phyloP scores from a whole-genome alignment of 2,113 vertebrate genomes.

The Falcunculus frontatus region DNA sequence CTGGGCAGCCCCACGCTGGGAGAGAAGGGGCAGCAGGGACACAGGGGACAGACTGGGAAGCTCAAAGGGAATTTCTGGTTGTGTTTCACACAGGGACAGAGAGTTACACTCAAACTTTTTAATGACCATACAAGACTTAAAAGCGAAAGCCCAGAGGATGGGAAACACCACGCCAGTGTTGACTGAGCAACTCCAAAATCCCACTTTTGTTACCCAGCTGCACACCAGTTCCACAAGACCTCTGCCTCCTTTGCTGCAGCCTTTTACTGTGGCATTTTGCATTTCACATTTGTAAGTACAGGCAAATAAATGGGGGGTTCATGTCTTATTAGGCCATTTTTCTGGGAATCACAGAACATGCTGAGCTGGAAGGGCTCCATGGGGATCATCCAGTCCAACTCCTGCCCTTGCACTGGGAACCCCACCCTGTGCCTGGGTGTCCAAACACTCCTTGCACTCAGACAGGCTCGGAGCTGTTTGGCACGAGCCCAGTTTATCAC shows the following conservation, averaged over 20 bases:
- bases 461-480: background rate
- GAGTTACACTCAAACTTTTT: background rate
- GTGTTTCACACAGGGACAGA: background rate
- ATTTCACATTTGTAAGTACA: background rate
- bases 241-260: background rate
- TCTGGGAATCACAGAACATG: background rate
- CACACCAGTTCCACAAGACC: background rate
- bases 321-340: background rate
- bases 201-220: background rate
- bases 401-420: background rate
- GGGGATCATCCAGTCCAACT: background rate
- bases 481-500: background rate
- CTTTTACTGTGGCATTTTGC: background rate
- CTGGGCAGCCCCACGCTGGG: background rate
- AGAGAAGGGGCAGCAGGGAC: background rate
- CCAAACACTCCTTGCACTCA: background rate
- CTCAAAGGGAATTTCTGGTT: background rate
- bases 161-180: background rate
- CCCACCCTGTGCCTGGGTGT: background rate
- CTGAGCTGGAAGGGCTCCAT: background rate
- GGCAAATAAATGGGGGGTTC: background rate
- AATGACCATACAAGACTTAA: rapidly evolving
- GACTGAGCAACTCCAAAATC: background rate
- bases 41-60: background rate
- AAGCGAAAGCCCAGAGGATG: background rate